These are phyloP conservation scores for Julus scanicus DNA, from an alignment of 2,888 invertebrate species.

Conservation along the genomic window DNA sequence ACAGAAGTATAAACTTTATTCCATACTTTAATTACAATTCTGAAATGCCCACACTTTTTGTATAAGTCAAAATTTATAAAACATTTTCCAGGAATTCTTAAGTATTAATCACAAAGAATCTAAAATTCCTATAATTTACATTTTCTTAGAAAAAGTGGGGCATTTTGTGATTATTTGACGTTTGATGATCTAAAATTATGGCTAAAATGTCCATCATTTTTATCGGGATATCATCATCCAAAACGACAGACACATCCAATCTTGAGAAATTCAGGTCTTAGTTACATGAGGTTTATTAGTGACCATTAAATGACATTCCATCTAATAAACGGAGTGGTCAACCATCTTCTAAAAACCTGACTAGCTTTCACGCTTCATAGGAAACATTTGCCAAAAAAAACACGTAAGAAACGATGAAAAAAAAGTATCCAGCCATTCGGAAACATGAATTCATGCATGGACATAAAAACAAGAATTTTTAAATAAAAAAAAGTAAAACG, in stretches of 20 bases:
- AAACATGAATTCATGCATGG: background rate
- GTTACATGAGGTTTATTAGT: background rate
- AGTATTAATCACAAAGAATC: background rate
- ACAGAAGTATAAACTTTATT: background rate
- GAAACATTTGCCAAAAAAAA: background rate
- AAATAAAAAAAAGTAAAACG: slow-evolving; percentile 9
- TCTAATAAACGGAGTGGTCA: background rate
- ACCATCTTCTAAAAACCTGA: background rate
- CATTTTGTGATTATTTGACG: background rate
- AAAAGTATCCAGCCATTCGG: slow-evolving; percentile 17
- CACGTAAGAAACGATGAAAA: background rate
- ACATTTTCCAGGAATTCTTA: background rate
- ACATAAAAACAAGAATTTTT: slow-evolving; percentile 32
- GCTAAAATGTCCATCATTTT: no score
- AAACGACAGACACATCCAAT: background rate
- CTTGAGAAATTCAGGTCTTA: background rate
- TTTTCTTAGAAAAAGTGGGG: background rate
- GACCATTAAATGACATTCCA: background rate
- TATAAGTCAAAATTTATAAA: background rate
- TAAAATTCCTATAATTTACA: background rate
- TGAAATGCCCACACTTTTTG: background rate
- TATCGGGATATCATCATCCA: background rate
- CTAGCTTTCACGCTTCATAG: slow-evolving; percentile 5
- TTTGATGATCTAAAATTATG: no score
- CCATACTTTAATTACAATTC: background rate